Base-by-base conservation (phyloP, 2,888 invertebrate genomes). In the Caradrina kadenii region DNA sequence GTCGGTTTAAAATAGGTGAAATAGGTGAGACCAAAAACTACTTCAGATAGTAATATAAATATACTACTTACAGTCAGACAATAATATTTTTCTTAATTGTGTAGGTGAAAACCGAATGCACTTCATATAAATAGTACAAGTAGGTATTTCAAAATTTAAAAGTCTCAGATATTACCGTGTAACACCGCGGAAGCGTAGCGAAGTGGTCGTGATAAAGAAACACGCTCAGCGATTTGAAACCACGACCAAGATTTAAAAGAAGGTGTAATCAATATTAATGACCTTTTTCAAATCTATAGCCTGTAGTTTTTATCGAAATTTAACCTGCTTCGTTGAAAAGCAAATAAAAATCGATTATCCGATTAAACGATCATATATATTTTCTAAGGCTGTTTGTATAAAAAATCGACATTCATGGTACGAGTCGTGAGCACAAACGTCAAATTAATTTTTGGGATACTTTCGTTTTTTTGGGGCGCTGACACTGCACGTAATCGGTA, bases 141-240 rank as follows among this genome's bases (percentile, higher is more conserved):
- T 53, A 45, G 17, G 15, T 45, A n/a, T 56, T 55, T 49, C 0
- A 62, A 52, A 69, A 21, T 64, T 63, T 22, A 49, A 52, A 49
- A 55, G 0, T 55, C n/a, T 31, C 10, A 48, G 56, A 68, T 67
- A 48, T 52, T 45, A 54, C 52, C 15, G 22, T 54, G 64, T 49
- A 66, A 76, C 15, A 77, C 56, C 53, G 50, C 83, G 83, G 82
- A 82, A 82, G 70, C 66, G 45, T 54, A 45, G 39, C 66, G 21
- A 64, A 67, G 21, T 50, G 53, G 13, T 79, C 83, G 82, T 82
- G 82, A 80, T 73, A 56, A 35, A 52, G 35, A 54, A 80, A 69
- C 82, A 82, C 80, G 81, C 52, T 67, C 21, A 39, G 22, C 7
- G 49, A 72, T 80, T 75, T 53, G 21, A 67, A 63, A 63, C 60